phyloP scores from a whole-genome alignment of 1,140 invertebrate species.

The Chironomus tepperi region DNA sequence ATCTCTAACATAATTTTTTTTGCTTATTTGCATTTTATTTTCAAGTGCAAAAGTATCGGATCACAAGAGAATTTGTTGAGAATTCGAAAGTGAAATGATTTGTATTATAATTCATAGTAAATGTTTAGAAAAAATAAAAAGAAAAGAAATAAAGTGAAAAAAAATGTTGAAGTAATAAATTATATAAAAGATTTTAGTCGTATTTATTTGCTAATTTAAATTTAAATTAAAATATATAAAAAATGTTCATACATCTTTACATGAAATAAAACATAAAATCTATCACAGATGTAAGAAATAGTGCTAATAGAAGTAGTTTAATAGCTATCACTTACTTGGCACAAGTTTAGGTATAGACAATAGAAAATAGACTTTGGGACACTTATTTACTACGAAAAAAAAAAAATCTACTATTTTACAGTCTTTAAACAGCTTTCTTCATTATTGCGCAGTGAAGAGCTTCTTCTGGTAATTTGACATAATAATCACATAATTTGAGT shows the following conservation, averaged over 20 bases:
- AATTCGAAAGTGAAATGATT: neutral
- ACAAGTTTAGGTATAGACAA: neutral
- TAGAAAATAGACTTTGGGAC: neutral
- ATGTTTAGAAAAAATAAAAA: neutral
- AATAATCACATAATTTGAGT: neutral
- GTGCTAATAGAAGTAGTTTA: neutral
- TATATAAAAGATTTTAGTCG: neutral
- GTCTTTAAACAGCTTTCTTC: neutral
- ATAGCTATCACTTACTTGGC: neutral
- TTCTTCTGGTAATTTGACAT: neutral
- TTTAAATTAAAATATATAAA: neutral
- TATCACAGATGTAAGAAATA: constrained; percentile 8
- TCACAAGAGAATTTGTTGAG: neutral
- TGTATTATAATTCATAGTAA: neutral
- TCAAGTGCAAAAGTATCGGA: too few species aligned
- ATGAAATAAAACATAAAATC: too few species aligned
- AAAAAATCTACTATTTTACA: neutral
- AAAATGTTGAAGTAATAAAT: neutral
- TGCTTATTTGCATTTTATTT: too few species aligned
- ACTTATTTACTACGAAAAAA: neutral
- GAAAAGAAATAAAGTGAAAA: neutral
- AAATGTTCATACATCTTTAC: neutral
- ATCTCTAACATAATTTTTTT: too few species aligned
- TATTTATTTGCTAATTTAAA: neutral
- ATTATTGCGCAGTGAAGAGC: too few species aligned